A percentile compares a stretch with the other conserved stretches of the same genome.
phyloP scores from a whole-genome alignment of 2,113 vertebrate genomes.

The Coturnix japonica region DNA sequence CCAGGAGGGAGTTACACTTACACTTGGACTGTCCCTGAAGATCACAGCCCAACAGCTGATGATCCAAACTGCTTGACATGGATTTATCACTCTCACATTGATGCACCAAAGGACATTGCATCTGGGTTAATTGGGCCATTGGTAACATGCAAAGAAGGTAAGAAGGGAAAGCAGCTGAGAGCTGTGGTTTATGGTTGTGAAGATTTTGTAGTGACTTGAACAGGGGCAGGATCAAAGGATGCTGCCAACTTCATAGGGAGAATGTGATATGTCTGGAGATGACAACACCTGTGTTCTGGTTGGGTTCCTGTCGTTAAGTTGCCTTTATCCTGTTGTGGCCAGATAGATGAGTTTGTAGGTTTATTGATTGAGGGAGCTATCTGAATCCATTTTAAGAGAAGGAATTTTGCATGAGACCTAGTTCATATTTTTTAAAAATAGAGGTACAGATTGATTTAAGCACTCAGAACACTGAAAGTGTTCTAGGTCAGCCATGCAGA shows the following conservation, averaged over 20 bases:
- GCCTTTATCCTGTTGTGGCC: not conserved
- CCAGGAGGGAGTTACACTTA: constrained; percentile 78
- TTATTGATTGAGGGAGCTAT: not conserved
- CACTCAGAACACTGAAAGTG: not conserved
- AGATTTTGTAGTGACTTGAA: not conserved
- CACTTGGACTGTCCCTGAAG: constrained; percentile 79
- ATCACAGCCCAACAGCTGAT: constrained; percentile 78
- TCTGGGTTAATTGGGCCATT: constrained; percentile 81
- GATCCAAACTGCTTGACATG: constrained; percentile 82
- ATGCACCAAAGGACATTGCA: constrained; percentile 82
- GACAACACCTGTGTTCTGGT: not conserved
- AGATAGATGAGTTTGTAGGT: not conserved
- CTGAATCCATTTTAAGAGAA: not conserved
- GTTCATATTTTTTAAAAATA: not conserved
- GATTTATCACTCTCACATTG: constrained; percentile 83
- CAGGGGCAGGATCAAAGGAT: not conserved
- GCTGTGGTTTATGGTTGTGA: not conserved
- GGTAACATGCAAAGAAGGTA: constrained; percentile 81
- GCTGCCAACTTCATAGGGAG: not conserved
- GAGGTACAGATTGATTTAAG: not conserved
- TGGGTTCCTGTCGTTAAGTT: not conserved
- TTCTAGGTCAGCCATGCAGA: not conserved
- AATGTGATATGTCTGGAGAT: not conserved
- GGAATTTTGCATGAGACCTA: not conserved
- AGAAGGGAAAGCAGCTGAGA: not conserved